phyloP scores from a whole-genome alignment of 2,888 invertebrate species.

The Trilocha varians region DNA sequence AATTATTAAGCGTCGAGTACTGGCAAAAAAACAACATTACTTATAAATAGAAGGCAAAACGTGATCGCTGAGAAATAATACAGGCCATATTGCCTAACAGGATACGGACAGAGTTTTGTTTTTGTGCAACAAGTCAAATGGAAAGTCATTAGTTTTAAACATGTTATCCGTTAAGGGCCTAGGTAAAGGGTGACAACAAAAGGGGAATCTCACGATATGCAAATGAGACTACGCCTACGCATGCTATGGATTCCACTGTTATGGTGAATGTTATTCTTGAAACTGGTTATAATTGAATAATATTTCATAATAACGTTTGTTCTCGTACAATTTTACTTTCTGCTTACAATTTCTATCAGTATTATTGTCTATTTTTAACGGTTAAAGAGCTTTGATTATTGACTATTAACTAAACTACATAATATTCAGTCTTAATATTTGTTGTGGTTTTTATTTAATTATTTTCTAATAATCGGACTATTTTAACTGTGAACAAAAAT shows the following conservation, averaged over 20 bases:
- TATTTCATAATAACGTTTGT: background rate
- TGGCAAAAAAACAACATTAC: background rate
- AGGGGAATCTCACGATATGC: conserved; percentile 2
- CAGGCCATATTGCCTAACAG: conserved; percentile 33
- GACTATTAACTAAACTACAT: no score
- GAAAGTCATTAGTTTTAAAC: conserved; percentile 3
- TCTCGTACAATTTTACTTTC: background rate
- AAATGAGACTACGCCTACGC: conserved; percentile 3
- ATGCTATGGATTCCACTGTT: background rate
- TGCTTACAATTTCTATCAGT: background rate
- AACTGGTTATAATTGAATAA: no score
- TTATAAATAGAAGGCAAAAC: conserved; percentile 6
- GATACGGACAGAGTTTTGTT: conserved; percentile 17
- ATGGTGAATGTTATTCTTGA: conserved; percentile 1
- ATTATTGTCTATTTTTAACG: no score
- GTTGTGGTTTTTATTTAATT: no score
- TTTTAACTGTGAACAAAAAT: no score
- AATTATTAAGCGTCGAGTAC: background rate
- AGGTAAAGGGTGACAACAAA: conserved; percentile 3
- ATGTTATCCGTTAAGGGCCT: background rate
- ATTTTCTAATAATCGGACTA: no score
- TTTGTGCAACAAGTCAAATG: conserved; percentile 25
- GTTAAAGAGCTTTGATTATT: no score
- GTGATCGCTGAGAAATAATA: conserved; percentile 19
- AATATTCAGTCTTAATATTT: no score